phyloP scores from a whole-genome alignment of 2,797 vertebrate species.

The Spheniscus humboldti region DNA sequence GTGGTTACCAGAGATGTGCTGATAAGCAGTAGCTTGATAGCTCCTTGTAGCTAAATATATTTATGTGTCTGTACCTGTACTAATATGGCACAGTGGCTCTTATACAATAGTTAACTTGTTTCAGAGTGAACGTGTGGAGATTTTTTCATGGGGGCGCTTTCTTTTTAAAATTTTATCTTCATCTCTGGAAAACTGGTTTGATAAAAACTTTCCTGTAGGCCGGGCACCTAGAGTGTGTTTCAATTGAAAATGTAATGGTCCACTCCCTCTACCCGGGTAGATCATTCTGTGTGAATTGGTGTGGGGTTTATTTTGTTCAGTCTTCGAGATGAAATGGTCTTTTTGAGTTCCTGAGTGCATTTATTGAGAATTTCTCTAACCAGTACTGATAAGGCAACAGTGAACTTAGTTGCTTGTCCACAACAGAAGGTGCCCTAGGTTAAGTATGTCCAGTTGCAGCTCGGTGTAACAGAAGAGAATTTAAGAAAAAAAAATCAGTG shows the following conservation, averaged over 20 bases:
- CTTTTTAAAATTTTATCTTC: constrained; percentile 33
- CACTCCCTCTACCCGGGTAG: not conserved
- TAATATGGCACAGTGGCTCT: constrained; percentile 23
- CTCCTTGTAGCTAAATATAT: not conserved
- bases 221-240: not conserved
- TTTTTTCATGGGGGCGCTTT: constrained; percentile 4
- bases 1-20: constrained; percentile 22
- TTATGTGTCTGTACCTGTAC: constrained; percentile 1
- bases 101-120: constrained; percentile 20
- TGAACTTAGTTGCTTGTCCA: not conserved
- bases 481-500: not conserved
- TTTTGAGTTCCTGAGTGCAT: not conserved
- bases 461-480: not conserved
- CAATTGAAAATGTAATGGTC: not conserved
- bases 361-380: not conserved
- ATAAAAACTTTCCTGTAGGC: constrained; percentile 27
- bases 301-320: not conserved
- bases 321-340: not conserved
- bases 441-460: not conserved
- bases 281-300: accelerated
- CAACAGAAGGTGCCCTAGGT: not conserved
- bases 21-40: constrained; percentile 7
- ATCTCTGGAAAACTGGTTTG: not conserved
- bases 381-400: not conserved
- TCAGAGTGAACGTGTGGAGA: constrained; percentile 17